Base-by-base conservation (phyloP, 2,797 vertebrate species). In the Myotis planiceps region DNA sequence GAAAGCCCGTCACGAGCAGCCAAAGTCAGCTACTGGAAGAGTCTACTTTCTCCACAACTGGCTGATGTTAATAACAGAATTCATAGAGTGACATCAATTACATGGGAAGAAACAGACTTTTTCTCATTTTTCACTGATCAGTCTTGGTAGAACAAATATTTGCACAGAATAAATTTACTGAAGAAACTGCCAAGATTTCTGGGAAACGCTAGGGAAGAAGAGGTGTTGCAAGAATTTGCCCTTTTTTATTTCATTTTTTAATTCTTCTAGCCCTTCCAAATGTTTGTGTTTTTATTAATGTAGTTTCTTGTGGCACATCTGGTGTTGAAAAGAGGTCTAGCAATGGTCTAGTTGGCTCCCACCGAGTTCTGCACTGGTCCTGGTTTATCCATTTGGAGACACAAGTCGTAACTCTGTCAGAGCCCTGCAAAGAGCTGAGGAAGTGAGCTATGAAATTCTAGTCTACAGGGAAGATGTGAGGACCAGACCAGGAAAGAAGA, bases 11-110 rank as follows among this genome's bases (percentile, higher is more conserved):
- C 86, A 92, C 29, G 81, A 87, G 49, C 94, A 81, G 92, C 95
- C 94, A 90, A 94, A 82, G 32, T 86, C 78, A 92, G 93, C 95
- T 71, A 97, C 76, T 90, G 94, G 97, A 69, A 13, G 14, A 96
- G 0, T 25, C 27, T 60, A 60, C 93, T 97, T 97, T 80, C 76
- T 94, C 49, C 29, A 88, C 34, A 98, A 87, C 51, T 34, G 89
- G 66, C 90, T 96, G 87, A 93, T 42, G 78, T 88, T 93, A 96
- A 90, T 65, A 78, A 45, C 94, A 88, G 90, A 93, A 96, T 97
- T 97, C 90, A 97, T 53, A 82, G 96, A 95, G 65, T 66, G 85
- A 74, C 95, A 94, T 72, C 85, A 75, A 88, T 81, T 72, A 81
- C 74, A 27, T 81, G 69, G 80, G 69, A 88, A 88, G 75, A 90